A percentile compares a stretch with the other conserved stretches of the same genome.
Evolutionary conservation across 2,113 vertebrate genomes (phyloP).

Genomic region (Notiomystis cincta): DNA sequence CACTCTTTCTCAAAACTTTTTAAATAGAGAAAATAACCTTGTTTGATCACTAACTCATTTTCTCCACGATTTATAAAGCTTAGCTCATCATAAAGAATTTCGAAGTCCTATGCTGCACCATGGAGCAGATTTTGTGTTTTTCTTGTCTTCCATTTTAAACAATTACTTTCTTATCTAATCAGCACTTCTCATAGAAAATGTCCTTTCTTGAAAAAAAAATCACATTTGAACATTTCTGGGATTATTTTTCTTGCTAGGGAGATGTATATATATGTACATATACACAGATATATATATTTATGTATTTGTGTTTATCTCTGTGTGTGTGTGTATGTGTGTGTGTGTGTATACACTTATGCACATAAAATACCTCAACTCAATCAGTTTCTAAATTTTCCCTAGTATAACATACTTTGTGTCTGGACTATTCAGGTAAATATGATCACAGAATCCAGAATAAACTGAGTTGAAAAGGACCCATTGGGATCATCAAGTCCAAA

Average conservation of each 20-base stretch:
- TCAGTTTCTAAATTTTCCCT: background rate
- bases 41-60: background rate
- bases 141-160: background rate
- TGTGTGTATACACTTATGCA: background rate
- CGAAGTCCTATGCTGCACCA: background rate
- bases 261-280: background rate
- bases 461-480: background rate
- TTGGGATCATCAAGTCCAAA: background rate
- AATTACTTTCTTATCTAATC: background rate
- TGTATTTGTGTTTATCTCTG: background rate
- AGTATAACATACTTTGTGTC: background rate
- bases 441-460: background rate
- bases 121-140: background rate
- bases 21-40: background rate
- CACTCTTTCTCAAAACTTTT: background rate
- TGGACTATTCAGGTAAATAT: background rate
- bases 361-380: background rate
- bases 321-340: accelerated
- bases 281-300: background rate
- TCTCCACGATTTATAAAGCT: background rate
- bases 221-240: background rate
- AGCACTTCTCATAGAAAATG: background rate
- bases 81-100: background rate
- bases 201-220: background rate
- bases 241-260: background rate